Evolutionary conservation across 2,113 vertebrate species (phyloP).

Genomic region (Clinocottus analis): DNA sequence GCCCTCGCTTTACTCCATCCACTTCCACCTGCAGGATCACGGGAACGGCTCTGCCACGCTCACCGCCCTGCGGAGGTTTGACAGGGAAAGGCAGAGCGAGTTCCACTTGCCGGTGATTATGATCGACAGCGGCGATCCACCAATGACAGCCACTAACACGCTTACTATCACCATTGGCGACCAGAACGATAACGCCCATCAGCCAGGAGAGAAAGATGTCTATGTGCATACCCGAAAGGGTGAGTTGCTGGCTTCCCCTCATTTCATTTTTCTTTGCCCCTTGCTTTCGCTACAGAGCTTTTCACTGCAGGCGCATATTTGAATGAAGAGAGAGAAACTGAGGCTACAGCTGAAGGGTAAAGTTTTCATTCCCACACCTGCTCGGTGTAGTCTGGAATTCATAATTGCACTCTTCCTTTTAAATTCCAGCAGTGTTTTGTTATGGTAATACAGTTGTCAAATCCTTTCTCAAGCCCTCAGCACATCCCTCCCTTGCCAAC

Average conservation of each 20-base stretch:
- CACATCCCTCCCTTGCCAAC: conserved; percentile 27
- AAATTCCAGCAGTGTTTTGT: conserved; percentile 60
- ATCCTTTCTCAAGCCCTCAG: conserved; percentile 48
- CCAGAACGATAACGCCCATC: conserved; percentile 90
- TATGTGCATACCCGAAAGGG: conserved; percentile 86
- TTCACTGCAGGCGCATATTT: conserved; percentile 35
- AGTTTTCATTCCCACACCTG: conserved; percentile 50
- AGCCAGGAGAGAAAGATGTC: conserved; percentile 87
- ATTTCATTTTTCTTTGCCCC: conserved; percentile 32
- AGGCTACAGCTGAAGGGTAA: conserved; percentile 41
- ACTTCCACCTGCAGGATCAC: conserved; percentile 90
- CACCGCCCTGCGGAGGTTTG: conserved; percentile 87
- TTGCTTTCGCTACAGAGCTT: conserved; percentile 32
- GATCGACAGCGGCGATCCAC: conserved; percentile 87
- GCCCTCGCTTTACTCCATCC: conserved; percentile 75
- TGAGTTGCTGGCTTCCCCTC: conserved; percentile 66
- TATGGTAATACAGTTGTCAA: conserved; percentile 58
- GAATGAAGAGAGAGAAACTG: conserved; percentile 44
- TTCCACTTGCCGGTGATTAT: conserved; percentile 87
- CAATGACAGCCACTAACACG: conserved; percentile 87
- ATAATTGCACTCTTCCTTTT: conserved; percentile 52
- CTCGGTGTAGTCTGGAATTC: conserved; percentile 61
- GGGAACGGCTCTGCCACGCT: conserved; percentile 88
- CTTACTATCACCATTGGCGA: conserved; percentile 89
- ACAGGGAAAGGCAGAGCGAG: conserved; percentile 88